These are phyloP conservation scores for Conistra vaccinii DNA, from an alignment of 2,888 invertebrate species.

Conservation along the genomic window DNA sequence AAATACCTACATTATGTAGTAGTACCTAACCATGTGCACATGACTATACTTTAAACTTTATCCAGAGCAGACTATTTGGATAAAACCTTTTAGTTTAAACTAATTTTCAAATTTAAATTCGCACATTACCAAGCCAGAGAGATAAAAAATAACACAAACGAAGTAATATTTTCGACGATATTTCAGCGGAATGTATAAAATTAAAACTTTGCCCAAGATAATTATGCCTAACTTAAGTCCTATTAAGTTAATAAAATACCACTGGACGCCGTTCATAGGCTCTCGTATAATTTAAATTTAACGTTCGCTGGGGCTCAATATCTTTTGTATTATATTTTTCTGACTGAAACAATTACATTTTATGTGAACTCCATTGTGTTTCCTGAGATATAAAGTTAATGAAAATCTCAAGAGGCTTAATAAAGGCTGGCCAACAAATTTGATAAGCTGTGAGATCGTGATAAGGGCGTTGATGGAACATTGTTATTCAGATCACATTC, in stretches of 20 bases:
- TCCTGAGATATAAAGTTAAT: slow-evolving; percentile 70
- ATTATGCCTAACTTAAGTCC: slow-evolving; percentile 58
- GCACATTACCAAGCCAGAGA: slow-evolving; percentile 3
- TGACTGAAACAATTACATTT: slow-evolving; percentile 64
- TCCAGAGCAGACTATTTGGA: neutral
- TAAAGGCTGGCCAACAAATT: slow-evolving; percentile 67
- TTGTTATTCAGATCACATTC: slow-evolving; percentile 59
- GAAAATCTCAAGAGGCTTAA: slow-evolving; percentile 70
- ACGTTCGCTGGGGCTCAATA: slow-evolving; percentile 58
- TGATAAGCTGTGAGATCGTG: slow-evolving; percentile 66
- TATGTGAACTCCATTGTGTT: slow-evolving; percentile 63
- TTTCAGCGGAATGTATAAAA: slow-evolving; percentile 48
- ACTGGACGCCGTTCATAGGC: slow-evolving; percentile 53
- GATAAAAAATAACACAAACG: slow-evolving; percentile 47
- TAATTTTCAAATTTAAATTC: slow-evolving; percentile 25
- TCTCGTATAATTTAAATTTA: slow-evolving; percentile 62
- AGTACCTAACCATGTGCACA: neutral
- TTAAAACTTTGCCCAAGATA: slow-evolving; percentile 58
- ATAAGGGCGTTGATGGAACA: slow-evolving; percentile 53
- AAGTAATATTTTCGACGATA: slow-evolving; percentile 50
- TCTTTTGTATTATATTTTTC: slow-evolving; percentile 62
- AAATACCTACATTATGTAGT: too few relatives aligned
- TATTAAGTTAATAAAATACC: slow-evolving; percentile 64
- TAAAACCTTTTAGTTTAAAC: slow-evolving; percentile 4
- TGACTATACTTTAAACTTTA: neutral